Base-by-base conservation (phyloP, 1,140 invertebrate species). In the Conopomorpha cramerella region DNA sequence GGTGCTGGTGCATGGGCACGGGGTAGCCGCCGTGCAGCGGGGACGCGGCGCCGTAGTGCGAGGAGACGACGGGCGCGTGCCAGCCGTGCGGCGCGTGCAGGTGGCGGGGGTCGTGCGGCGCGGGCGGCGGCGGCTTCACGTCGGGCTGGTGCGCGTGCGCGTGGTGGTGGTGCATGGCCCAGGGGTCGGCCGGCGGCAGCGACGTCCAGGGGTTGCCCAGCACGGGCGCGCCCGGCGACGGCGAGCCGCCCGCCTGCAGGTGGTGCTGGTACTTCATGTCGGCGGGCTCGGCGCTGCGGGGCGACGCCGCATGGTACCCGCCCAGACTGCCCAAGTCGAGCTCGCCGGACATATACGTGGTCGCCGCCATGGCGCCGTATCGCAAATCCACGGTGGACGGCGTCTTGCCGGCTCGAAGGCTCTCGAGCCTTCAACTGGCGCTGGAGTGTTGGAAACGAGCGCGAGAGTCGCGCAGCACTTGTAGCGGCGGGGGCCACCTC, bases 201-300 rank as follows among this genome's bases (percentile, higher is more conserved):
- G 87, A 86, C 30, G 91, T 87, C 92, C 92, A 95, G 0, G 91
- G 91, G 73, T 91, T 92, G 80, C 81, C 42, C 77, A 84, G 84
- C 82, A 62, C 86, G 74, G 58, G 88, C 81, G 61, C 90, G 65
- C 48, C 87, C 70, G 78, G 90, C 83, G 77, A 82, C 36, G 86
- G 78, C 59, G 83, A 76, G 51, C 79, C 79, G 82, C 79, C 81
- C 60, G 89, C 86, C 57, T 90, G 88, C 45, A 87, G 82, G 54
- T 90, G 89, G 66, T 90, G 89, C 64, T 91, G 89, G 76, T 96
- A 96, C 77, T 96, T 96, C 91, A 96, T 94, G 70, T 96, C 93
- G 52, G 86, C 87, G 50, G 88, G 87, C 80, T 90, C 84, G 60
- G 88, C 84, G 50, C 86, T 88, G 51, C 89, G 82, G 63, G 89